Conservation (phyloP, 2,797 vertebrate species). For the Lacerta bilineata region DNA sequence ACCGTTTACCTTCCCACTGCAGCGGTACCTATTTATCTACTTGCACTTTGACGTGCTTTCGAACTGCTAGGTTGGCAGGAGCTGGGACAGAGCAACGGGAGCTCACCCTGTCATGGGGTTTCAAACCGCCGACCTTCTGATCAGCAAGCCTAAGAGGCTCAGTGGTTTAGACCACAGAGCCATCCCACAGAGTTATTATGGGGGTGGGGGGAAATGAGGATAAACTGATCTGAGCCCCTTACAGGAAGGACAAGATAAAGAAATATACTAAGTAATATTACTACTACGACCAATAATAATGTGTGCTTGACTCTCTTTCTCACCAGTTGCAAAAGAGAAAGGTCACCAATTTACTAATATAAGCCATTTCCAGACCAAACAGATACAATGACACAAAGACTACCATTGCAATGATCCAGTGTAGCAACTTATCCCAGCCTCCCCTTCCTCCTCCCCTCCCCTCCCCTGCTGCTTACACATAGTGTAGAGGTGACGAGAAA, state of each 20-base stretch:
- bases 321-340: background rate
- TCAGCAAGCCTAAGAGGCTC: too few species aligned
- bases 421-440: background rate
- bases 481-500: background rate
- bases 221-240: background rate
- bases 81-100: too few species aligned
- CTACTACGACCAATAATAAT: too few species aligned
- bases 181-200: background rate
- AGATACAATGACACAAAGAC: background rate
- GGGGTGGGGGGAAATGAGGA: too few species aligned
- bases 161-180: too few species aligned
- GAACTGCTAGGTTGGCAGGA: too few species aligned
- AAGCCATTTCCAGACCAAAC: background rate
- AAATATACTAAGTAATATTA: background rate
- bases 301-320: background rate
- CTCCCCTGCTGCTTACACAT: background rate
- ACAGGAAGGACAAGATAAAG: background rate
- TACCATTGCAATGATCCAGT: background rate
- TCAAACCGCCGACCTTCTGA: too few species aligned
- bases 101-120: too few species aligned
- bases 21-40: too few species aligned
- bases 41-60: too few species aligned
- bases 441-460: background rate
- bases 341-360: background rate
- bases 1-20: too few species aligned